A percentile compares a stretch with the other conserved stretches of the same genome.
These are phyloP conservation scores for Tichodroma muraria DNA, from an alignment of 2,113 vertebrate species.

Conservation along the genomic window DNA sequence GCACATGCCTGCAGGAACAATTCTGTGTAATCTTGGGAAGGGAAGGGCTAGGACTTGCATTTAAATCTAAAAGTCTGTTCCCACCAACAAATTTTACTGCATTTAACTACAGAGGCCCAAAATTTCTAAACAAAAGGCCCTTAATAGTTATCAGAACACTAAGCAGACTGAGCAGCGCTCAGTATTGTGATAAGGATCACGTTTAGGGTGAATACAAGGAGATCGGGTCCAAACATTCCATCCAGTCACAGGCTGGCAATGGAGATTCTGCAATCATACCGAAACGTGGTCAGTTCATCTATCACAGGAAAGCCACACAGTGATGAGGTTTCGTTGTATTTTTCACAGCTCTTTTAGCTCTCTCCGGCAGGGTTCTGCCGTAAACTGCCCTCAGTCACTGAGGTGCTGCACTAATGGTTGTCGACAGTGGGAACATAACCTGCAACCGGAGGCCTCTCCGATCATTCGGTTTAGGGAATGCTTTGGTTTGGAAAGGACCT, in stretches of 20 bases:
- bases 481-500: background rate
- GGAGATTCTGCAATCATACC: accelerated
- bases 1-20: background rate
- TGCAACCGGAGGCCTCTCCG: background rate
- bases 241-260: background rate
- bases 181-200: background rate
- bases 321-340: background rate
- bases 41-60: background rate
- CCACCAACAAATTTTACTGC: background rate
- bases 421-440: background rate
- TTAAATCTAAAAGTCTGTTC: background rate
- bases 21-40: background rate
- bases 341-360: background rate
- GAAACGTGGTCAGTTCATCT: background rate
- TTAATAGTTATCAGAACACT: background rate
- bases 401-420: background rate
- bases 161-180: background rate
- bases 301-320: background rate
- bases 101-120: background rate
- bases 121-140: background rate
- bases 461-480: background rate
- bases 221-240: background rate
- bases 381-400: background rate
- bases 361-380: background rate
- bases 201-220: background rate